Percentiles rank a stretch among this genome's conserved stretches.
Evolutionary conservation across 2,888 invertebrate genomes (phyloP).

Genomic region (Lobophora halterata): DNA sequence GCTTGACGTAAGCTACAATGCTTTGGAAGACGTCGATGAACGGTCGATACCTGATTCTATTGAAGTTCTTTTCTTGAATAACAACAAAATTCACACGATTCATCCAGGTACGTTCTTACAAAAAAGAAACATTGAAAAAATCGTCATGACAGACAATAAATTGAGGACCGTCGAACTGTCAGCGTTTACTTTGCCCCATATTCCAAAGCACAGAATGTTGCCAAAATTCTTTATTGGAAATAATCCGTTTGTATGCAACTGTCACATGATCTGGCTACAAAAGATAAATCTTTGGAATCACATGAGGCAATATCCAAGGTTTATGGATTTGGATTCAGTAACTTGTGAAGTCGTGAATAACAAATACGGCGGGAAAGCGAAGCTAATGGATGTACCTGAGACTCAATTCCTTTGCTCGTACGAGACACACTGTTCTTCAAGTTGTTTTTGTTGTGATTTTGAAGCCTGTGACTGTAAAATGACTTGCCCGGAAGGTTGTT

Average conservation of each 20-base stretch:
- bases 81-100: conserved; percentile 87
- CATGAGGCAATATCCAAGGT: conserved; percentile 87
- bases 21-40: conserved; percentile 84
- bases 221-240: conserved; percentile 90
- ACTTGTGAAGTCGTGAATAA: conserved; percentile 87
- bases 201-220: conserved; percentile 83
- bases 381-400: conserved; percentile 84
- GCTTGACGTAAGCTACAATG: conserved; percentile 89
- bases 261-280: conserved; percentile 92
- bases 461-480: conserved; percentile 95
- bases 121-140: conserved; percentile 87
- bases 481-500: conserved; percentile 91
- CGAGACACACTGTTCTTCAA: conserved; percentile 89
- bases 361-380: conserved; percentile 83
- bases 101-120: conserved; percentile 86
- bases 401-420: conserved; percentile 91
- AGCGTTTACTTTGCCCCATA: conserved; percentile 85
- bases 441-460: conserved; percentile 93
- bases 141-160: conserved; percentile 88
- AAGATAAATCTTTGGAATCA: conserved; percentile 88
- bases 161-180: conserved; percentile 86
- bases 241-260: conserved; percentile 93
- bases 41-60: conserved; percentile 87
- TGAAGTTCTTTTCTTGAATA: conserved; percentile 87
- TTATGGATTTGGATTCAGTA: conserved; percentile 88